A percentile compares a stretch with the other conserved stretches of the same genome.
Conservation (phyloP, 2,797 vertebrate genomes). For the Chrysocyon brachyurus region DNA sequence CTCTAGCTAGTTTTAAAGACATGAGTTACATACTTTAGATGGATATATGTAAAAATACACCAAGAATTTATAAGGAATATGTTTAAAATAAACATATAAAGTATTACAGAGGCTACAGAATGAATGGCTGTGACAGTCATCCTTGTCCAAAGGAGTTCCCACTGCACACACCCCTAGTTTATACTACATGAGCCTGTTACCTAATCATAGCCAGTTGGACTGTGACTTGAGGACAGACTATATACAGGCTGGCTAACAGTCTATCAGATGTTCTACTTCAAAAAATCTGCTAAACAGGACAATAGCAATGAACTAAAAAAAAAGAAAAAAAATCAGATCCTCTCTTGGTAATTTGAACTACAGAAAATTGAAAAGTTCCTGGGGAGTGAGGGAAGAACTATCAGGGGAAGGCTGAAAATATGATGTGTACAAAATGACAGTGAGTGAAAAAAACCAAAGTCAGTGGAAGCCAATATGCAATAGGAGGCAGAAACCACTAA, state of each 20-base stretch:
- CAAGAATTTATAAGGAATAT: neutral
- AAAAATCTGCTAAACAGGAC: neutral
- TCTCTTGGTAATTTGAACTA: neutral
- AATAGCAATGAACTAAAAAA: neutral
- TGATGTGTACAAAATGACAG: neutral
- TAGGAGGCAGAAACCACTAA: neutral
- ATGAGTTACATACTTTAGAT: neutral
- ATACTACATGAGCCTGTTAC: neutral
- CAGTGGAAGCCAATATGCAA: neutral
- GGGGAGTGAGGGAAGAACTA: neutral
- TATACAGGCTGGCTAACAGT: neutral
- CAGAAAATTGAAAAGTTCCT: neutral
- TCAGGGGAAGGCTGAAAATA: neutral
- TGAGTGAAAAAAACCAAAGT: neutral
- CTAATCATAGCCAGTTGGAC: neutral
- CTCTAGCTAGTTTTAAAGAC: constrained; percentile 38
- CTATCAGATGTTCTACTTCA: neutral
- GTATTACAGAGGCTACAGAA: neutral
- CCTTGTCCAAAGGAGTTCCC: neutral
- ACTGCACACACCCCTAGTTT: neutral
- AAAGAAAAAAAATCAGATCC: neutral
- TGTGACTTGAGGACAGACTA: neutral
- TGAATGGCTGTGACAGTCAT: neutral
- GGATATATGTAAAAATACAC: neutral
- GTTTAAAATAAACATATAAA: neutral